Evolutionary conservation across 1,140 invertebrate species (phyloP).

Genomic region (Monochamus saltuarius): DNA sequence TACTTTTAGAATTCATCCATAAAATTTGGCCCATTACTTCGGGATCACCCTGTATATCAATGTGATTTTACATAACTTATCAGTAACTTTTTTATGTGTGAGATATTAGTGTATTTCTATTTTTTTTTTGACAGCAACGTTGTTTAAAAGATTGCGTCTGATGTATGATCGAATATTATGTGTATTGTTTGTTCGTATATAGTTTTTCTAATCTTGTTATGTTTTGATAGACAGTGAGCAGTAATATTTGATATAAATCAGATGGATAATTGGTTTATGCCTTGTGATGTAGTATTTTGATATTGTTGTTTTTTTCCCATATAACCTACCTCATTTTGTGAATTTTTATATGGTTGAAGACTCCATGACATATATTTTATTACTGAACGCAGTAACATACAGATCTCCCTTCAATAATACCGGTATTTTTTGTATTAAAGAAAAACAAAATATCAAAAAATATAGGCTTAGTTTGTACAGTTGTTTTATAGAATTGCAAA

Average conservation of each 20-base stretch:
- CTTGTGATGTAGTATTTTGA: constrained; percentile 45
- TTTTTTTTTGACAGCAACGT: background rate
- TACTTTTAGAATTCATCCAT: too few relatives aligned
- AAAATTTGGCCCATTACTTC: too few relatives aligned
- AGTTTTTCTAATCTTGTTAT: too few relatives aligned
- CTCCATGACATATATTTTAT: constrained; percentile 5
- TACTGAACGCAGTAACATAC: constrained; percentile 1
- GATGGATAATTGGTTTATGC: too few relatives aligned
- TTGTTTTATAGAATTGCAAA: constrained; percentile 32
- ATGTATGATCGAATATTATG: too few relatives aligned
- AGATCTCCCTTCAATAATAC: constrained; percentile 39
- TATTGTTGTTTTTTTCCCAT: constrained; percentile 41
- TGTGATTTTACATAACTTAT: background rate
- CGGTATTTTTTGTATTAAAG: constrained; percentile 39
- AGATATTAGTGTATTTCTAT: background rate
- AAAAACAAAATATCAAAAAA: constrained; percentile 34
- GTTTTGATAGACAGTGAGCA: too few relatives aligned
- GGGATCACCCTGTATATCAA: too few relatives aligned
- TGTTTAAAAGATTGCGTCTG: too few relatives aligned
- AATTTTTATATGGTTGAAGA: constrained; percentile 31
- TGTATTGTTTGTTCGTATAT: too few relatives aligned
- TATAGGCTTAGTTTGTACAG: constrained; percentile 37
- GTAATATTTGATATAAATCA: too few relatives aligned
- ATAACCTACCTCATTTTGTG: constrained; percentile 44
- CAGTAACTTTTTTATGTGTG: background rate